A percentile compares a stretch with the other conserved stretches of the same genome.
Evolutionary conservation across 2,888 invertebrate genomes (phyloP).

Genomic region (Ornithoptera alexandrae): DNA sequence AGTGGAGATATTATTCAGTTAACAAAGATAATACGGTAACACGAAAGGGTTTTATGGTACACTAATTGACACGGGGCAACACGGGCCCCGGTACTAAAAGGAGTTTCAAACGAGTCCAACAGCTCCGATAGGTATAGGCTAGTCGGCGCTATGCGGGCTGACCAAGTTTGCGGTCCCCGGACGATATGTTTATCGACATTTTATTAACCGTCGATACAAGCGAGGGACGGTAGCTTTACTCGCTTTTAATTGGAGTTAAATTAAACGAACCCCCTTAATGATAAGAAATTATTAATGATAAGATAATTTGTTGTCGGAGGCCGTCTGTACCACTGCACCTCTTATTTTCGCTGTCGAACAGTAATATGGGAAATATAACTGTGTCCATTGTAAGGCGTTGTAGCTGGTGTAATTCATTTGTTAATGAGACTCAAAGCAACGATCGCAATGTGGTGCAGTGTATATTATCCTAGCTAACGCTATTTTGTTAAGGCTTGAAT

Average conservation of each 20-base stretch:
- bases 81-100: conserved; percentile 5
- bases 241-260: conserved; percentile 13
- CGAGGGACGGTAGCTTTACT: conserved; percentile 8
- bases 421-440: no score
- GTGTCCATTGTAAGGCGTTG: no score
- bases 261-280: conserved; percentile 10
- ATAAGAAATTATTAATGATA: background rate
- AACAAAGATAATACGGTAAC: conserved; percentile 19
- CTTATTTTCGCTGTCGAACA: no score
- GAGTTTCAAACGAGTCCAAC: conserved; percentile 17
- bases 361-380: no score
- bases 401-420: no score
- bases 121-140: background rate
- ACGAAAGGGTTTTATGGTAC: conserved; percentile 29
- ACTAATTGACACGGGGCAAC: conserved; percentile 33
- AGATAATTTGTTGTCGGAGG: no score
- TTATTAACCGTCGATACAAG: conserved; percentile 23
- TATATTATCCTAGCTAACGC: no score
- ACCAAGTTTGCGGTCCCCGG: conserved; percentile 16
- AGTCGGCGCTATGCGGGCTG: conserved; percentile 14
- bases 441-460: no score
- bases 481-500: no score
- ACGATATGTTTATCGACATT: conserved; percentile 27
- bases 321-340: no score
- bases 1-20: conserved; percentile 10